Evolutionary conservation across 92 coral and sea anemone species (phyloP).

Genomic region (Meandrina meandrites): DNA sequence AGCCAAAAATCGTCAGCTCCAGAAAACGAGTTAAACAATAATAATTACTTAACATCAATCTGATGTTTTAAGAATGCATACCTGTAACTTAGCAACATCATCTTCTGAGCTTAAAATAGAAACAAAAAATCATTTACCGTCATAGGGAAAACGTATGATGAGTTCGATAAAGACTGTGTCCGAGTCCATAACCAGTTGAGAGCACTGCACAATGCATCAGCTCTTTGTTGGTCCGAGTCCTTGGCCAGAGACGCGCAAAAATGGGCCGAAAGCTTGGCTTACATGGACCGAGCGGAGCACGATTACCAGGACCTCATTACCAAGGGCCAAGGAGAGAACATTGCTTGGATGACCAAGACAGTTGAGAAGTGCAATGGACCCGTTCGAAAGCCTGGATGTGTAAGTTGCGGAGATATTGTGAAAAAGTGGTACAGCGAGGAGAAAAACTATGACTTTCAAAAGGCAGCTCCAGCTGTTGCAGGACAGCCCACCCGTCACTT

Average conservation of each 20-base stretch:
- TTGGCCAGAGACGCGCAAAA: slow-evolving; percentile 53
- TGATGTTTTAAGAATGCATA: background rate
- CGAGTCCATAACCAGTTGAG: slow-evolving; percentile 50
- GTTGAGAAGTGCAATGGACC: slow-evolving; percentile 38
- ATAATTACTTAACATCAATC: background rate
- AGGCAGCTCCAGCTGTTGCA: slow-evolving; percentile 28
- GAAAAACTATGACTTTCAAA: slow-evolving; percentile 49
- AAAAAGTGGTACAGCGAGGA: slow-evolving; percentile 47
- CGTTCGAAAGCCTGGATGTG: slow-evolving; percentile 22
- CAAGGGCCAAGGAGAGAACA: slow-evolving; percentile 61
- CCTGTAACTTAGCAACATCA: background rate
- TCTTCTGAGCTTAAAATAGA: background rate
- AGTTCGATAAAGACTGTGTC: slow-evolving; percentile 55
- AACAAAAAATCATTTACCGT: background rate
- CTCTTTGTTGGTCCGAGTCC: slow-evolving; percentile 52
- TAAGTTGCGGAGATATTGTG: slow-evolving; percentile 49
- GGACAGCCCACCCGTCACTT: slow-evolving; percentile 45
- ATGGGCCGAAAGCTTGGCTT: slow-evolving; percentile 61
- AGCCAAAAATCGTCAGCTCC: no score
- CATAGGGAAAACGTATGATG: slow-evolving; percentile 47
- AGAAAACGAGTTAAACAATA: no score
- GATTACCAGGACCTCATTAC: slow-evolving; percentile 53
- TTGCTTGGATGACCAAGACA: slow-evolving; percentile 46
- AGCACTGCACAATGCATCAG: slow-evolving; percentile 43
- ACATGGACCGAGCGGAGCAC: slow-evolving; percentile 43